Evolutionary conservation across 2,888 invertebrate species (phyloP), one percentile per base, ranked within the genome.

Genomic region (Folsomia candida): DNA sequence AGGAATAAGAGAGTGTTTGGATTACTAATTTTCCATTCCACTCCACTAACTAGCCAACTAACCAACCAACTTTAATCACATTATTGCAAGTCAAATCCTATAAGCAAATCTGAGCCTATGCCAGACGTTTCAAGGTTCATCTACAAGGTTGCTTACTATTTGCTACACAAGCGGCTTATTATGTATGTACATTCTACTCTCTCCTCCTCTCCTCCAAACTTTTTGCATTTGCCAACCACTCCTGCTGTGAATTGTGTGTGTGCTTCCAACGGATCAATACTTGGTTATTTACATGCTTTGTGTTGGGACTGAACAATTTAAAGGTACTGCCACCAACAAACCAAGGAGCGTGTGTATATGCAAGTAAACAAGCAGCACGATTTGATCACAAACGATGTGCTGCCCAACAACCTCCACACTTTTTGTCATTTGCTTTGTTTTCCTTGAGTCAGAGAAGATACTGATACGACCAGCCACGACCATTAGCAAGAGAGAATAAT

Each of bases 111-210:
- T 72, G 71, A 73, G 70, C 70, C 71, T 73, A 73, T 76, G 76
- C 71, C 76, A 76, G 73, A 71, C 76, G 65, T 76, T 76, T 76
- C 76, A 76, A 76, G 76, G 76, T 76, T 76, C 71, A 66, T 67
- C 73, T 68, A 73, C 76, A 74, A 76, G 76, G 76, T 73, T 74
- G 73, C 73, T 73, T 71, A 51, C 47, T 60, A n/a, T 11, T 25
- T 51, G 37, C 63, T n/a, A 28, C 62, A 62, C 22, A 62, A 37
- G 37, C 37, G 14, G 6, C 37, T 37, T 37, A 37, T n/a, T n/a
- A n/a, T n/a, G n/a, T n/a, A n/a, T n/a, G n/a, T 14, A 37, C 37
- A 37, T 37, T 37, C 6, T 37, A 37, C 14, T 14, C 4, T 9
- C 37, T 37, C 4, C 37, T 37, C 37, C 37, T 37, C 37, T 37